Conservation (phyloP, 2,113 vertebrate genomes). For the Thalassarche chlororhynchos region DNA sequence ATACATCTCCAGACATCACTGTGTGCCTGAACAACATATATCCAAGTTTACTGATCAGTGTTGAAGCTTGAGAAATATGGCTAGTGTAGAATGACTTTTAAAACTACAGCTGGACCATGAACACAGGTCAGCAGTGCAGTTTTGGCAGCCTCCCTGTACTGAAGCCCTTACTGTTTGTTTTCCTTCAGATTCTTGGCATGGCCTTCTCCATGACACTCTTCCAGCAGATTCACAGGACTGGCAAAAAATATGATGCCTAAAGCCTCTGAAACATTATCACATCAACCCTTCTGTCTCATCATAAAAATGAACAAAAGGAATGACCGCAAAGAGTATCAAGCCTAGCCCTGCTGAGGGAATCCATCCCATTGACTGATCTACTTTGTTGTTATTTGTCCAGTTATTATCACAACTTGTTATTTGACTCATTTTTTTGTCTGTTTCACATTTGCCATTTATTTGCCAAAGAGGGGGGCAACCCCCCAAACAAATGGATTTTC, state of each 20-base stretch:
- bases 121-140: not conserved
- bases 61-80: not conserved
- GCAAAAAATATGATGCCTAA: constrained; percentile 98
- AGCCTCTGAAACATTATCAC: constrained; percentile 30
- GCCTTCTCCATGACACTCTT: constrained; percentile 99
- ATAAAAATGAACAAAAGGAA: constrained; percentile 3
- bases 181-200: constrained; percentile 95
- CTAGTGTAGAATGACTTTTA: not conserved
- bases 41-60: not conserved
- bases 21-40: not conserved
- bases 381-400: constrained; percentile 24
- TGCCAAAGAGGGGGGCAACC: constrained; percentile 85
- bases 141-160: not conserved
- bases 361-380: constrained; percentile 6
- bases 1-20: not conserved
- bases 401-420: constrained; percentile 69
- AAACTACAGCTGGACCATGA: not conserved
- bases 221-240: constrained; percentile 97
- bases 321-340: not conserved
- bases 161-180: not conserved
- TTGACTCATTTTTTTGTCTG: constrained; percentile 59
- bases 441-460: constrained; percentile 80
- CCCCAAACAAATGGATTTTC: constrained; percentile 61
- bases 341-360: constrained; percentile 42
- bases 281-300: constrained; percentile 40